Conservation (phyloP, 2,888 invertebrate genomes). For the Tinea trinotella region DNA sequence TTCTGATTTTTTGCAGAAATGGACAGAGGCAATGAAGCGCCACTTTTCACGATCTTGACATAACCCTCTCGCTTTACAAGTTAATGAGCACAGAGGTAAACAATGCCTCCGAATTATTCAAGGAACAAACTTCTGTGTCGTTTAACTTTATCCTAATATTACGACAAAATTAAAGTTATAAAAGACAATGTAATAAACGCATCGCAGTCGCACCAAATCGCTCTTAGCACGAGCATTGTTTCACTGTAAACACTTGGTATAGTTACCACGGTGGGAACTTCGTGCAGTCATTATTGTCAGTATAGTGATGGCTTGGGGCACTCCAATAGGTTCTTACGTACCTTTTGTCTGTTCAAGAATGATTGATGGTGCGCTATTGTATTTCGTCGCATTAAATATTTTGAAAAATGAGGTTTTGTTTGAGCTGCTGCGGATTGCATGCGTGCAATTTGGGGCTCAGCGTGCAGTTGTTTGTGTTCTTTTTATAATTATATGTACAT, state of each 20-base stretch:
- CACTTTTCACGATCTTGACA: no score
- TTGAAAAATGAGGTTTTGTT: slow-evolving; percentile 59
- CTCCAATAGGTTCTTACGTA: slow-evolving; percentile 30
- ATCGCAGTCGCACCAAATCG: neutral
- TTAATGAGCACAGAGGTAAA: no score
- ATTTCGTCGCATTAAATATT: slow-evolving; percentile 49
- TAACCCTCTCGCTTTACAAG: no score
- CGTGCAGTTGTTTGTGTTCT: slow-evolving; percentile 1
- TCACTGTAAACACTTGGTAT: slow-evolving; percentile 4
- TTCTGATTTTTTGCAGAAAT: no score
- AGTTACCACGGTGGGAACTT: slow-evolving; percentile 14
- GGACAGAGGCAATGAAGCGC: no score
- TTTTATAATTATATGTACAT: neutral
- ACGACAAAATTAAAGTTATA: no score
- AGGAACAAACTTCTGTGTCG: no score
- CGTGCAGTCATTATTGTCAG: slow-evolving; percentile 10
- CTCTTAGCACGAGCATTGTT: neutral
- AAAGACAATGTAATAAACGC: no score
- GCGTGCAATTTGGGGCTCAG: slow-evolving; percentile 7
- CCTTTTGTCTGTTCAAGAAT: slow-evolving; percentile 46
- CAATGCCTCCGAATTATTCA: no score
- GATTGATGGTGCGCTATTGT: slow-evolving; percentile 59
- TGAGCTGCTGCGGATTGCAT: slow-evolving; percentile 26
- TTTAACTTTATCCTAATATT: no score
- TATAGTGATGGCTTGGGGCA: neutral